Conservation (phyloP, 2,113 vertebrate species). For the Tragelaphus buxtoni region DNA sequence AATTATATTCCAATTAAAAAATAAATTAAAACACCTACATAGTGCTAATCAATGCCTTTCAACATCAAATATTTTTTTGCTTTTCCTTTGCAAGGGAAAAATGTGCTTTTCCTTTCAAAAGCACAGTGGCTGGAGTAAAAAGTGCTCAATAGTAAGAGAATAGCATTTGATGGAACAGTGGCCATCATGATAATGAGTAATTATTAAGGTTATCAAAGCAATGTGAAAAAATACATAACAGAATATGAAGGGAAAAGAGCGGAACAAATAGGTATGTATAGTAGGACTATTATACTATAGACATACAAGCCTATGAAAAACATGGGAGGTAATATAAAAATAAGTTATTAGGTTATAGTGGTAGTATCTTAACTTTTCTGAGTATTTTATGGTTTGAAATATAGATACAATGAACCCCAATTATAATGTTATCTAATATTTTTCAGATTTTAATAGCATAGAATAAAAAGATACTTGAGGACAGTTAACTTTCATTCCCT, state of each 20-base stretch:
- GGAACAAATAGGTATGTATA: background rate
- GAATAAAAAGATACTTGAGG: constrained; percentile 15
- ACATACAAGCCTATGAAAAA: background rate
- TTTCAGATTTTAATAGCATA: constrained; percentile 14
- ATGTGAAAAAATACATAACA: background rate
- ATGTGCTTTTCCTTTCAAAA: background rate
- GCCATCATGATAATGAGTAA: background rate
- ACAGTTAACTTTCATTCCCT: background rate
- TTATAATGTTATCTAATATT: background rate
- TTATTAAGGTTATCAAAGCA: background rate
- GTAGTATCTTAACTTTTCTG: background rate
- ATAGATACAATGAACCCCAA: background rate
- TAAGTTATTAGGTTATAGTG: background rate
- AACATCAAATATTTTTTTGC: background rate
- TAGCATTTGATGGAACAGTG: background rate
- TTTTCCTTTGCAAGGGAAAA: background rate
- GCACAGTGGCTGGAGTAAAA: background rate
- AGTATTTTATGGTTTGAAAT: constrained; percentile 4
- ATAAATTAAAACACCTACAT: background rate
- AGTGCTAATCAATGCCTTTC: background rate
- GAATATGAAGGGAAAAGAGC: background rate
- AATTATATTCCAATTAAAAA: background rate
- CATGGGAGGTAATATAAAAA: background rate
- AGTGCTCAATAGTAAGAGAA: background rate
- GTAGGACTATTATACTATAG: background rate